Percentiles rank a stretch among this genome's conserved stretches.
Evolutionary conservation across 2,113 vertebrate species (phyloP).

Genomic region (Cnemophilus loriae): DNA sequence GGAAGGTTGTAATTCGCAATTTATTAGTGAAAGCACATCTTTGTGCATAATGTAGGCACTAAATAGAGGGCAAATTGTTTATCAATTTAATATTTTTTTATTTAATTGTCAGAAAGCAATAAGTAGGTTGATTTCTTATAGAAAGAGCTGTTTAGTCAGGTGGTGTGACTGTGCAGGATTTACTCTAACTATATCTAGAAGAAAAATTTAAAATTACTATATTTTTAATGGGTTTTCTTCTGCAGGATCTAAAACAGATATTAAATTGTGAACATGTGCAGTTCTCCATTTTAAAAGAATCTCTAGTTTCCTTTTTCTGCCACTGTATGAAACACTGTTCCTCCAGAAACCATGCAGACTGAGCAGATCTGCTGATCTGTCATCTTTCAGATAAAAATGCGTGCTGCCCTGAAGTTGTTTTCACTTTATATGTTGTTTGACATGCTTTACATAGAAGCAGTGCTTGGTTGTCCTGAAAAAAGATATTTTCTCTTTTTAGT

Average conservation of each 20-base stretch:
- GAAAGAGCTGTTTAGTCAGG: neutral
- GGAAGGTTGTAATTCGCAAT: neutral
- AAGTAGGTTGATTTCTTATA: neutral
- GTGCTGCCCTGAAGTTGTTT: conserved; percentile 1
- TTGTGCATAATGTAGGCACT: neutral
- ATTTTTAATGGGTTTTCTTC: neutral
- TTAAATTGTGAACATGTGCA: neutral
- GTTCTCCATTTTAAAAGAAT: neutral
- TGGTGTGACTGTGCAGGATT: conserved; percentile 15
- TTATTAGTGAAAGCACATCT: neutral
- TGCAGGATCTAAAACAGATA: neutral
- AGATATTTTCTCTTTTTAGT: neutral
- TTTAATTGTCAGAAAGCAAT: neutral
- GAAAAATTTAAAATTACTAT: neutral
- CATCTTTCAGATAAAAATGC: neutral
- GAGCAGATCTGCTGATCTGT: conserved; percentile 11
- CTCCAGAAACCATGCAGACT: neutral
- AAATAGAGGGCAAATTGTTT: neutral
- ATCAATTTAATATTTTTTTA: neutral
- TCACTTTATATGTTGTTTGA: neutral
- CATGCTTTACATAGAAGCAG: neutral
- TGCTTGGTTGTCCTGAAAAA: neutral
- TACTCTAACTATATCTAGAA: neutral
- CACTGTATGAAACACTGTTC: neutral
- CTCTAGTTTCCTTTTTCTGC: neutral